Base-by-base conservation (phyloP, 2,113 vertebrate species). In the Notarius lentiginosus region DNA sequence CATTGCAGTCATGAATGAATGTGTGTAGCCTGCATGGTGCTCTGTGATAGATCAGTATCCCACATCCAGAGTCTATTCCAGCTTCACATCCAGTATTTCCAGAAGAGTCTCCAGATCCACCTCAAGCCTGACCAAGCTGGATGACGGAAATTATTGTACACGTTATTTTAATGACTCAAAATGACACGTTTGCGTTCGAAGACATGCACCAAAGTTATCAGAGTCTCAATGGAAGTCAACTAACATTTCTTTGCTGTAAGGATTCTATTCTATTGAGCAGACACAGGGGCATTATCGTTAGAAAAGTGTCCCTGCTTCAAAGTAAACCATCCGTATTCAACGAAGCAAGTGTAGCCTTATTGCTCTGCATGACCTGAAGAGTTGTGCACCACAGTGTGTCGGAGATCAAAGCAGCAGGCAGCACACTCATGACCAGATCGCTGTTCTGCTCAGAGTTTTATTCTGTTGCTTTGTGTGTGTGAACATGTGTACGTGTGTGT, bases 331-430 rank as follows among this genome's bases (percentile, higher is more conserved):
- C 56, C 22, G 60, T 27, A 27, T 14, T 30, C n/a, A 51, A 47
- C 60, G 51, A 27, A 27, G 79, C 79, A 84, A 68, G 27, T 61
- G 22, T 14, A 84, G 56, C 55, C 22, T 79, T 70, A 55, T 63
- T 72, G 76, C 65, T 87, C 56, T 27, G 55, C 41, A 53, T 47
- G 58, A 68, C 24, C 58, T 24, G 34, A 27, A 68, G 61, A 82
- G 17, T 11, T 7, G 55, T 27, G 66, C 68, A 77, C 77, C 30
- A 55, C 41, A 22, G 49, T 82, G 73, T 51, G 47, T 72, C 1
- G 9, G 63, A 22, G 72, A 76, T 75, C 60, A 82, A 68, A 84
- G 76, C 49, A 20, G 85, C 66, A 84, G 75, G 76, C 15, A 72
- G 83, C 41, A 70, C 65, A 66, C 70, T 68, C 34, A 79, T 22